A percentile compares a stretch with the other conserved stretches of the same genome.
These are phyloP conservation scores for Staurois parvus DNA, from an alignment of 2,797 vertebrate genomes.

Conservation along the genomic window DNA sequence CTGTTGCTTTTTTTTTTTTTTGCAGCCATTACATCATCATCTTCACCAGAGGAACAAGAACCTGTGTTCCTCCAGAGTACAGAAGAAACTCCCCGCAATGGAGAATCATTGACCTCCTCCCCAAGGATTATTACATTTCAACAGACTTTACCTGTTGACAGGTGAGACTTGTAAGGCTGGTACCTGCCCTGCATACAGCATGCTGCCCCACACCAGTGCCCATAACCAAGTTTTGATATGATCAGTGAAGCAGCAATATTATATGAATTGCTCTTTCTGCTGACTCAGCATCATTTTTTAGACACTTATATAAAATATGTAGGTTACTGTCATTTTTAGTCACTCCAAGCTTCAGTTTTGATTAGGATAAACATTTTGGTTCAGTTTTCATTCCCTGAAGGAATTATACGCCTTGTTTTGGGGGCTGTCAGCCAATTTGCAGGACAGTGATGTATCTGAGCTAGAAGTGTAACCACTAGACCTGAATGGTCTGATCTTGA, in stretches of 20 bases:
- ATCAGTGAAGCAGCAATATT: background rate
- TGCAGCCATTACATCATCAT: slow-evolving; percentile 31
- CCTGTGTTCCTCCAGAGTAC: slow-evolving; percentile 66
- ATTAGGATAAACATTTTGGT: background rate
- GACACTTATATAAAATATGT: background rate
- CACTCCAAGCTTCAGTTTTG: background rate
- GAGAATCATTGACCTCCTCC: slow-evolving; percentile 56
- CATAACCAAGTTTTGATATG: too few species aligned
- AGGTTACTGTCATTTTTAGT: background rate
- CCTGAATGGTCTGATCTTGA: too few species aligned
- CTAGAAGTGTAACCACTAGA: too few species aligned
- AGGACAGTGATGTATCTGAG: too few species aligned
- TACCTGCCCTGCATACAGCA: background rate
- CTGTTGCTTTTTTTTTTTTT: background rate
- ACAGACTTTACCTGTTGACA: slow-evolving; percentile 71
- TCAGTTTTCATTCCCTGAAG: too few species aligned
- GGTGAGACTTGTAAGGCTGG: slow-evolving; percentile 74
- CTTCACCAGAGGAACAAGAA: slow-evolving; percentile 62
- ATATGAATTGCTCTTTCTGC: background rate
- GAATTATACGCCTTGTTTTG: too few species aligned
- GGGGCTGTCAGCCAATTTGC: too few species aligned
- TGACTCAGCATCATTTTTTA: too few species aligned
- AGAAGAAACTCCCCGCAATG: slow-evolving; percentile 62
- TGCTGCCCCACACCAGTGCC: background rate
- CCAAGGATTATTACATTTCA: slow-evolving; percentile 63